These are phyloP conservation scores for Himalopsyche japonica DNA, from an alignment of 2,888 invertebrate species.

Conservation along the genomic window DNA sequence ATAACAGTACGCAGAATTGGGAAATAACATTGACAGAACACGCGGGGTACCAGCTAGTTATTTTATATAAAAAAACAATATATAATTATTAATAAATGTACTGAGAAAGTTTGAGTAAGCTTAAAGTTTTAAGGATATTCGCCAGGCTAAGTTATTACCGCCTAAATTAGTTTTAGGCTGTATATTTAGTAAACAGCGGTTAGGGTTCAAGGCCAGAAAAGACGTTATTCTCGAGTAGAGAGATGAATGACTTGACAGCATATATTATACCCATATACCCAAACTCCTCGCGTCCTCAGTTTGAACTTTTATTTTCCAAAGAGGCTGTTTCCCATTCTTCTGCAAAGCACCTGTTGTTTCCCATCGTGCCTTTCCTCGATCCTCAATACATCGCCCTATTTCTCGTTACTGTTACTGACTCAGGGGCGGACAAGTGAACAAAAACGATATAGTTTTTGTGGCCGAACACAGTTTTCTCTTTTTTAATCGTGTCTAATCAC, in stretches of 20 bases:
- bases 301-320: neutral
- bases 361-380: neutral
- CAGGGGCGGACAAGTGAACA: neutral
- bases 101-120: too few species aligned
- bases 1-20: too few species aligned
- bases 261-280: neutral
- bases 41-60: too few species aligned
- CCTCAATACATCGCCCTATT: neutral
- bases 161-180: too few species aligned
- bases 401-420: neutral
- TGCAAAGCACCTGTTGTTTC: neutral
- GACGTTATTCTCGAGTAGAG: neutral
- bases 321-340: neutral
- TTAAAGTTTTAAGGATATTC: too few species aligned
- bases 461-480: too few species aligned
- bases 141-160: too few species aligned
- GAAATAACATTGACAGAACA: too few species aligned
- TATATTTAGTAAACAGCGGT: neutral
- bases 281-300: neutral
- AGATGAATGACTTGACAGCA: neutral
- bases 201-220: neutral
- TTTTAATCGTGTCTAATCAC: too few species aligned
- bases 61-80: too few species aligned
- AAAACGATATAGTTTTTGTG: neutral
- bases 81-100: too few species aligned